Conservation (phyloP, 2,113 vertebrate species). For the Sminthopsis crassicaudata region DNA sequence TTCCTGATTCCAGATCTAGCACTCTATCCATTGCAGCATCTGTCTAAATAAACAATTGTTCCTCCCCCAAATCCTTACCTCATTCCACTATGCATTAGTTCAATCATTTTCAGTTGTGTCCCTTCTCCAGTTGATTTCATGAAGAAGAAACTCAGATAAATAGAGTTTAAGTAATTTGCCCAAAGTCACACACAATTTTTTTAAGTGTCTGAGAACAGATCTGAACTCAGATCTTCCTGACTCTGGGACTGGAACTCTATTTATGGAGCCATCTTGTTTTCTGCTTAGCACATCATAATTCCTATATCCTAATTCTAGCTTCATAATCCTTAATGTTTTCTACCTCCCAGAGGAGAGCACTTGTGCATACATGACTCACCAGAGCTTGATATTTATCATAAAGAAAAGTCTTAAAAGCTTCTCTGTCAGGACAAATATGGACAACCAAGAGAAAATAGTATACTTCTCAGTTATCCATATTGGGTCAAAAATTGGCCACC, state of each 20-base stretch:
- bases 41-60: background rate
- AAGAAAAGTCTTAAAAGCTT: background rate
- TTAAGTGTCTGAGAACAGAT: background rate
- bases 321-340: background rate
- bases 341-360: too few species aligned
- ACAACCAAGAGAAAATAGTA: background rate
- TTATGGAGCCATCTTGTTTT: background rate
- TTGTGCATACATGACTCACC: background rate
- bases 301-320: background rate
- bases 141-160: background rate
- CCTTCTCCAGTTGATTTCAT: background rate
- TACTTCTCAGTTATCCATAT: background rate
- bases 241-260: background rate
- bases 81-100: background rate
- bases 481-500: background rate
- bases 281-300: background rate
- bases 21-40: background rate
- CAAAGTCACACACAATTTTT: background rate
- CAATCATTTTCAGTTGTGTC: background rate
- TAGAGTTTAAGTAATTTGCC: background rate
- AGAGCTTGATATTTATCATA: background rate
- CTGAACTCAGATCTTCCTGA: background rate
- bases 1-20: background rate
- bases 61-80: background rate
- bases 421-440: background rate